phyloP scores from a whole-genome alignment of 2,888 invertebrate species.

The Noctua comes region DNA sequence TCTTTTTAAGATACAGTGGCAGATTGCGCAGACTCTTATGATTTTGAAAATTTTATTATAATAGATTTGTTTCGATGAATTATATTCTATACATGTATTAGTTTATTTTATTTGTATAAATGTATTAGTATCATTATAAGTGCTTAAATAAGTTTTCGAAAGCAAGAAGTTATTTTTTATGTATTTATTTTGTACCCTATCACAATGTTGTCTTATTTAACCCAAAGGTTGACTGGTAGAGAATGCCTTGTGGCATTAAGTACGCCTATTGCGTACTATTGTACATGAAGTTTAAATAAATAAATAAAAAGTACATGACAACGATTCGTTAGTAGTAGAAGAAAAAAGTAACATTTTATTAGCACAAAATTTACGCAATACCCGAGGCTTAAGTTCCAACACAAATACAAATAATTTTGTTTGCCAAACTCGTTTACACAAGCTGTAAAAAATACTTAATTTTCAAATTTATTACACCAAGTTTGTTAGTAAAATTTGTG shows the following conservation, averaged over 20 bases:
- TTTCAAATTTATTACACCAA: slow-evolving; percentile 64
- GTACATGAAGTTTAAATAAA: no score
- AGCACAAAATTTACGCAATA: slow-evolving; percentile 27
- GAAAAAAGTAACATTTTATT: neutral
- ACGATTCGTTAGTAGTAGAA: neutral
- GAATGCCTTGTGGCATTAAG: no score
- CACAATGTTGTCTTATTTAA: no score
- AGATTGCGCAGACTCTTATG: neutral
- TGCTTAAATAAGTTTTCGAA: no score
- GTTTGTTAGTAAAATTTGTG: slow-evolving; percentile 69
- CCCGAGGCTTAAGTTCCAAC: slow-evolving; percentile 39
- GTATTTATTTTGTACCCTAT: no score
- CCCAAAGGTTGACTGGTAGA: no score
- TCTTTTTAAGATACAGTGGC: neutral
- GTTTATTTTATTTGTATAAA: no score
- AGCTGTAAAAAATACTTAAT: slow-evolving; percentile 62
- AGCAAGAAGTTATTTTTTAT: no score
- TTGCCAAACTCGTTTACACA: slow-evolving; percentile 52
- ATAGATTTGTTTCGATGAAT: neutral
- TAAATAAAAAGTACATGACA: no score
- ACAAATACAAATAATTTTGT: slow-evolving; percentile 48
- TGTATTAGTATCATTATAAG: no score
- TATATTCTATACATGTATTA: no score
- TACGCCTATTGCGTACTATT: no score
- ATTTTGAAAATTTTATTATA: neutral